phyloP scores from a whole-genome alignment of 1,140 invertebrate genomes.

The Drosophila kepulauana region DNA sequence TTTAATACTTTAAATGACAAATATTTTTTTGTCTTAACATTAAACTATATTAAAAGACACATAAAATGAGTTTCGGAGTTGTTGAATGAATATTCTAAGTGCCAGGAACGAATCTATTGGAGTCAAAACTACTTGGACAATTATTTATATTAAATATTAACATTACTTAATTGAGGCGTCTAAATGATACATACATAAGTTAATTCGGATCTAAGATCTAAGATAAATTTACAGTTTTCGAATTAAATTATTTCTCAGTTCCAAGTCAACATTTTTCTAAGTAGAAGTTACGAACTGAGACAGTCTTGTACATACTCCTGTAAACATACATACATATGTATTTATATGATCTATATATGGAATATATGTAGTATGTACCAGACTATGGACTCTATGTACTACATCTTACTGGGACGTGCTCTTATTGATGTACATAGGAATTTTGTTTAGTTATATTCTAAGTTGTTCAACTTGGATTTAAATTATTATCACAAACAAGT shows the following conservation, averaged over 20 bases:
- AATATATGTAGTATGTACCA: neutral
- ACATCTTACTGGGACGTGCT: neutral
- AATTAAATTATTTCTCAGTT: constrained; percentile 40
- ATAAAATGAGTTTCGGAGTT: constrained; percentile 40
- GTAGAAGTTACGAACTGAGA: too few species aligned
- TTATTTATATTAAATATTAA: constrained; percentile 5
- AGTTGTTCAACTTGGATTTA: constrained; percentile 76
- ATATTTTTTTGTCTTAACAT: constrained; percentile 38
- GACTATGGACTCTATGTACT: neutral
- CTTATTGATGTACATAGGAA: neutral
- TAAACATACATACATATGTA: neutral
- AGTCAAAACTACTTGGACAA: constrained; percentile 24
- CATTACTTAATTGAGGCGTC: constrained; percentile 9
- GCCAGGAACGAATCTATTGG: constrained; percentile 56
- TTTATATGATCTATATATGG: neutral
- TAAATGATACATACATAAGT: constrained; percentile 57
- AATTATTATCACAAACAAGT: constrained; percentile 80
- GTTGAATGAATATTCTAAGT: constrained; percentile 54
- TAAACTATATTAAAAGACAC: constrained; percentile 25
- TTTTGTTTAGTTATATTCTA: constrained; percentile 45
- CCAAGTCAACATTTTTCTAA: constrained; percentile 1
- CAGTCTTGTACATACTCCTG: too few species aligned
- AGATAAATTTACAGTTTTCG: constrained; percentile 47
- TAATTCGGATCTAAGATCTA: constrained; percentile 31
- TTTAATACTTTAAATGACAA: constrained; percentile 63